Percentiles rank a stretch among this genome's conserved stretches.
These are phyloP conservation scores for Autographa pulchrina DNA, from an alignment of 2,888 invertebrate genomes.

Conservation along the genomic window DNA sequence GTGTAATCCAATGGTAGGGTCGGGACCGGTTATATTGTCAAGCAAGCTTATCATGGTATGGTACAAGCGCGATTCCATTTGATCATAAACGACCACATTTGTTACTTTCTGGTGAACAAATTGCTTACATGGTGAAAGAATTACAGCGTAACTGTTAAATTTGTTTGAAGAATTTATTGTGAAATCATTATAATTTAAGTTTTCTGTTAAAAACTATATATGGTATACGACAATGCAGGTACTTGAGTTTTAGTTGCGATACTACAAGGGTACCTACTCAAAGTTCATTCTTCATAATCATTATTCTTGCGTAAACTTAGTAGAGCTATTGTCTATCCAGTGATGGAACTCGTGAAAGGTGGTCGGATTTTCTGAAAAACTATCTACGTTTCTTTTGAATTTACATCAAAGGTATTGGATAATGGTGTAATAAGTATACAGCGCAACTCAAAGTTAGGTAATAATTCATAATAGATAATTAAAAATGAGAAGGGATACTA, in stretches of 20 bases:
- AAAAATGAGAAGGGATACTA: constrained; percentile 1
- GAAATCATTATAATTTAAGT: background rate
- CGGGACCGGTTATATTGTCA: background rate
- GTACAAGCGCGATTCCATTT: background rate
- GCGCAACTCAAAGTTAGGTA: background rate
- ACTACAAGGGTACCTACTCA: no score
- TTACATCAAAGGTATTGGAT: background rate
- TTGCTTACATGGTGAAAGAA: background rate
- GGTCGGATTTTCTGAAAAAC: no score
- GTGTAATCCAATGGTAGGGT: background rate
- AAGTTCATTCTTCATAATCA: no score
- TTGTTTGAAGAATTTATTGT: background rate
- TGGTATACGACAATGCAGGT: no score
- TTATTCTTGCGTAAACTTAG: no score
- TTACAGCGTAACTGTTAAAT: background rate
- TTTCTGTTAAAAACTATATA: background rate
- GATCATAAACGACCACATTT: background rate
- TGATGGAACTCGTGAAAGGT: no score
- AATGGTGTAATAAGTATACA: background rate
- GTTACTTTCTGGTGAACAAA: constrained; percentile 4
- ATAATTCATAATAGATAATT: background rate
- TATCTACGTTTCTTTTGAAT: background rate
- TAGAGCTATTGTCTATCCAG: no score
- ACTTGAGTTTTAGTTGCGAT: no score
- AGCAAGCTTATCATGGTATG: background rate